Base-by-base conservation (phyloP, 92 coral and sea anemone genomes). In the Phenganax subtilis region DNA sequence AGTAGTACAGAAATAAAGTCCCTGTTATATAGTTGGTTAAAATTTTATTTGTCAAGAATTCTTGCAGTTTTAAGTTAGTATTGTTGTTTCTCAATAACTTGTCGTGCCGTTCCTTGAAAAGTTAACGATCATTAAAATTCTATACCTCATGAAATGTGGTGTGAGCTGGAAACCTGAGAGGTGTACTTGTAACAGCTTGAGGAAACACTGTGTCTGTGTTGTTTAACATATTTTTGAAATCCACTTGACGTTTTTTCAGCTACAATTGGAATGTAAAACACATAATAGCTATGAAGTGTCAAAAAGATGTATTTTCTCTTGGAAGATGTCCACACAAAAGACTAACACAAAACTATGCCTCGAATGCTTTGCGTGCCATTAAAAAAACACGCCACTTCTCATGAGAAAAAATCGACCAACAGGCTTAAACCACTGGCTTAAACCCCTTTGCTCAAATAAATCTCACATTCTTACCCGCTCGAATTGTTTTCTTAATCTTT, bases 401-500 rank as follows among this genome's bases (percentile, higher is more conserved):
- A 59, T 59, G 25, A 37, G 2, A 37, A 37, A 37, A 37, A 37
- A 37, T 37, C 47, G 47, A 37, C 47, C 47, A 37, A 37, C 47
- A 5, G 47, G 47, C 5, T 37, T 37, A 51, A 17, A 72, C 74
- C 14, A 37, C 47, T 2, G 47, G 47, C 5, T 37, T 37, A 51
- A 17, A 72, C 74, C 14, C 51, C 16, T 10, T 16, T 69, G 15
- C 30, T 15, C 27, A 12, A 17, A 61, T 61, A 28, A 17, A 69
- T 8, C 14, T 11, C 14, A 51, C 15, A 27, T 55, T 28, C 77
- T 72, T 78, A 88, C 90, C 28, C 86, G 90, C 16, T 87, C 93
- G 78, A 90, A 66, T 79, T 91, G 97, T 31, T 90, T 81, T 47
- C 75, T 86, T 10, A 79, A 78, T 75, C 89, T 89, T 71, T 90